Percentiles rank a stretch among this genome's conserved stretches.
These are phyloP conservation scores for Spatulosminthurus flaviceps DNA, from an alignment of 2,888 invertebrate species.

Conservation along the genomic window DNA sequence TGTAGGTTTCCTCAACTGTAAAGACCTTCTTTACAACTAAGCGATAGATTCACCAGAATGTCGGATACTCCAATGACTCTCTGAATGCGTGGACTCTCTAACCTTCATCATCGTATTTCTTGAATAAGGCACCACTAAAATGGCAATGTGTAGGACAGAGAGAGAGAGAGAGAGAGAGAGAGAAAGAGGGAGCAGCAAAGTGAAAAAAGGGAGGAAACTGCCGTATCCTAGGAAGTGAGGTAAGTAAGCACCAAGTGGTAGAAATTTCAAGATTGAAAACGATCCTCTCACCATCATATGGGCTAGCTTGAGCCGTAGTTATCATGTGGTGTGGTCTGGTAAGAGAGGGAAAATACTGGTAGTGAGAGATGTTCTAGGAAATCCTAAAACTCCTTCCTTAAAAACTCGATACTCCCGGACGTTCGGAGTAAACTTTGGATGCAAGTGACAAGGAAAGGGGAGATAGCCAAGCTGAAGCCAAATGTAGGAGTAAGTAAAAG, in stretches of 20 bases:
- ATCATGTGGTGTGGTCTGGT: neutral
- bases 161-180: too few relatives aligned
- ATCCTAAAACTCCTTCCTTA: neutral
- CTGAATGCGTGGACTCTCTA: neutral
- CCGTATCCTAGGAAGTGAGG: too few relatives aligned
- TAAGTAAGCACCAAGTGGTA: too few relatives aligned
- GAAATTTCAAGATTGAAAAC: too few relatives aligned
- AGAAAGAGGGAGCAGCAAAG: too few relatives aligned
- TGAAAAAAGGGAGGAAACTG: too few relatives aligned
- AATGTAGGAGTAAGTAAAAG: neutral
- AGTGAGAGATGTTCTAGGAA: neutral
- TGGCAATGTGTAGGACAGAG: too few relatives aligned
- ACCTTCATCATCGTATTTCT: neutral
- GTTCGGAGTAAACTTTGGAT: constrained; percentile 19
- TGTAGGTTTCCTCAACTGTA: too few relatives aligned
- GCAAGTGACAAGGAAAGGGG: constrained; percentile 23
- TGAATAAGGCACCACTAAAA: neutral
- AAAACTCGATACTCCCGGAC: constrained; percentile 9
- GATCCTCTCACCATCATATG: neutral
- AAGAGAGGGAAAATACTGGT: neutral
- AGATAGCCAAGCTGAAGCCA: neutral
- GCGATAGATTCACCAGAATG: too few relatives aligned
- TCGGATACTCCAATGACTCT: too few relatives aligned
- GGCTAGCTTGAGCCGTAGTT: neutral
- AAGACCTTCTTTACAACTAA: too few relatives aligned